These are phyloP conservation scores for Drosophila gunungcola DNA, from an alignment of 1,140 invertebrate genomes.

Conservation along the genomic window DNA sequence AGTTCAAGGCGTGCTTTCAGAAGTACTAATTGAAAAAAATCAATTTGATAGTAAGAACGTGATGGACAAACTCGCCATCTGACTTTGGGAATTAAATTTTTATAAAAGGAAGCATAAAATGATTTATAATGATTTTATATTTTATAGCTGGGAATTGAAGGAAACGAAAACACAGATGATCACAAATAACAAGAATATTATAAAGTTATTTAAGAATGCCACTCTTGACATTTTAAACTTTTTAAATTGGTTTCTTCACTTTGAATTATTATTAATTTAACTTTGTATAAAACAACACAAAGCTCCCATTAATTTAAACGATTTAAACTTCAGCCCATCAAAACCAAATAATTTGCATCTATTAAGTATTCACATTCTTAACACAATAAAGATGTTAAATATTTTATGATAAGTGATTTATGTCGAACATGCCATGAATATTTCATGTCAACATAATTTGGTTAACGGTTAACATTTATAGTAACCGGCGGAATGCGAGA, in stretches of 20 bases:
- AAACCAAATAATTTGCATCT: conserved; percentile 37
- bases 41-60: conserved; percentile 5
- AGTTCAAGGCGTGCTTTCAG: conserved; percentile 28
- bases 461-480: conserved; percentile 52
- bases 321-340: conserved; percentile 12
- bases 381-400: conserved; percentile 49
- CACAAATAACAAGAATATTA: too few relatives aligned
- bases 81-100: not conserved
- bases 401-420: conserved; percentile 53
- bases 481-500: conserved; percentile 12
- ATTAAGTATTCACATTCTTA: conserved; percentile 17
- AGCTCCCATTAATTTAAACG: conserved; percentile 30
- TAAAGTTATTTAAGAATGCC: not conserved
- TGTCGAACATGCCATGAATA: conserved; percentile 40
- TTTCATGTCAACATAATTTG: conserved; percentile 49
- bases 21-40: conserved; percentile 47
- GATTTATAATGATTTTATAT: not conserved
- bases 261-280: conserved; percentile 5
- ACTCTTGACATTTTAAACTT: too few relatives aligned
- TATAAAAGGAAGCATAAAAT: not conserved
- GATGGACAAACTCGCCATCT: not conserved
- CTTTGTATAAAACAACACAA: conserved; percentile 11
- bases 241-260: not conserved
- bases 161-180: too few relatives aligned
- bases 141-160: not conserved